Conservation (phyloP, 2,113 vertebrate species). For the Abramis brama region DNA sequence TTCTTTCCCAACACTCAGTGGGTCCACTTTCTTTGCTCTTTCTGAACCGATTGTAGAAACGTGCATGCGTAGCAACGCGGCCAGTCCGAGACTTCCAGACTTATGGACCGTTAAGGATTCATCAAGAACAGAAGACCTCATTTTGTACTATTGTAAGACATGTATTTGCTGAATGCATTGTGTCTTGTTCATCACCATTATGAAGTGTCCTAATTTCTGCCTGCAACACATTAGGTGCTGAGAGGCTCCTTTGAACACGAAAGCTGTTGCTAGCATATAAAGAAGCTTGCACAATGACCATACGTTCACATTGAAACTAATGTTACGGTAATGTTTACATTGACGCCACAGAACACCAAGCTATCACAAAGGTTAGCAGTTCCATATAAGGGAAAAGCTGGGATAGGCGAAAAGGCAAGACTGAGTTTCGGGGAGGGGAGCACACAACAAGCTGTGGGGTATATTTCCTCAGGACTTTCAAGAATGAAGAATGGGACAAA, state of each 20-base stretch:
- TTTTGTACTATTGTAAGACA: slow-evolving; percentile 61
- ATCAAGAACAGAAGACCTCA: slow-evolving; percentile 63
- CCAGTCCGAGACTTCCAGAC: slow-evolving; percentile 55
- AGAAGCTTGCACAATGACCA: slow-evolving; percentile 43
- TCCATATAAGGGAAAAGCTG: background rate
- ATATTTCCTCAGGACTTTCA: slow-evolving; percentile 54
- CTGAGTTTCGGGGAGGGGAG: background rate
- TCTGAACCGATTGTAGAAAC: slow-evolving; percentile 70
- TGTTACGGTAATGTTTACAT: slow-evolving; percentile 50
- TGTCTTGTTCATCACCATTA: slow-evolving; percentile 56
- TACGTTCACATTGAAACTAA: slow-evolving; percentile 26
- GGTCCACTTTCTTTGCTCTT: slow-evolving; percentile 59
- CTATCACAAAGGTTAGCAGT: background rate
- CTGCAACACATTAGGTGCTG: slow-evolving; percentile 68
- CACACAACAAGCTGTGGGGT: slow-evolving; percentile 5
- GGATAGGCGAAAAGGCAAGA: background rate
- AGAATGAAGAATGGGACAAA: slow-evolving; percentile 34
- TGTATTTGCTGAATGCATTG: slow-evolving; percentile 65
- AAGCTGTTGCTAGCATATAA: slow-evolving; percentile 22
- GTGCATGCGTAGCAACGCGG: slow-evolving; percentile 75
- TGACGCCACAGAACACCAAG: slow-evolving; percentile 38
- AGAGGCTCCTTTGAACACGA: slow-evolving; percentile 27
- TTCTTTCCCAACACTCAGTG: background rate
- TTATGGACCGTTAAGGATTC: slow-evolving; percentile 49
- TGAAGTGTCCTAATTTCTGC: slow-evolving; percentile 70